Evolutionary conservation across 64 coral and sea anemone genomes (phyloP), one percentile per base, ranked within the genome.

Genomic region (Exaiptasia diaphana): DNA sequence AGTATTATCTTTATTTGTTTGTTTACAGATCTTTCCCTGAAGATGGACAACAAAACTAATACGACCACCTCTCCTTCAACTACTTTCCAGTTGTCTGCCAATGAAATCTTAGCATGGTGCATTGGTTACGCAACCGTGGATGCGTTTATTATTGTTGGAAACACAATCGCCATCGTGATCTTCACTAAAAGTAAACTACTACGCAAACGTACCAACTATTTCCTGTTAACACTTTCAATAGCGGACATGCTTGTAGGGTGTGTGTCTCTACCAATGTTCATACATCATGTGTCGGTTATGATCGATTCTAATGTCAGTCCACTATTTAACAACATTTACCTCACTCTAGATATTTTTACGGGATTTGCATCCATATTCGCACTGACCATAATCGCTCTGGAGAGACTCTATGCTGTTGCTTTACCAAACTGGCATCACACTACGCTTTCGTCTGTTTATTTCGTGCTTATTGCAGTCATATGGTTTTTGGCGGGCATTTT

Each of bases 321-420:
- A 32, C 36, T 6, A 12, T 21, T 28, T 62, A 40, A 5, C 55
- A 31, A 39, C 29, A 35, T 40, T 41, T 83, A 73, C 27, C 50
- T 34, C 2, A 71, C 65, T 1, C 64, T 95, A 41, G 91, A 95
- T 70, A 46, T 95, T 18, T 95, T 89, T 58, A 64, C 91, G 17
- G 91, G 86, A 0, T 80, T 95, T 80, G 91, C 91, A 2, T 95
- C 91, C 0, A 73, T 95, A 9, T 89, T 95, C 68, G 86, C 91
- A 15, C 49, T 95, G 4, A 83, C 91, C 28, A 53, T 76, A 22
- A 95, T 95, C 28, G 61, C 91, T 11, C 41, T 95, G 50, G 91
- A 95, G 37, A 67, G 91, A 41, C 75, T 95, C 10, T 95, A 95
- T 61, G 83, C 91, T 2, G 91, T 95, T 5, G 76, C 67, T 39